These are phyloP conservation scores for Agonopterix heracliana DNA, from an alignment of 2,888 invertebrate species.

Conservation along the genomic window DNA sequence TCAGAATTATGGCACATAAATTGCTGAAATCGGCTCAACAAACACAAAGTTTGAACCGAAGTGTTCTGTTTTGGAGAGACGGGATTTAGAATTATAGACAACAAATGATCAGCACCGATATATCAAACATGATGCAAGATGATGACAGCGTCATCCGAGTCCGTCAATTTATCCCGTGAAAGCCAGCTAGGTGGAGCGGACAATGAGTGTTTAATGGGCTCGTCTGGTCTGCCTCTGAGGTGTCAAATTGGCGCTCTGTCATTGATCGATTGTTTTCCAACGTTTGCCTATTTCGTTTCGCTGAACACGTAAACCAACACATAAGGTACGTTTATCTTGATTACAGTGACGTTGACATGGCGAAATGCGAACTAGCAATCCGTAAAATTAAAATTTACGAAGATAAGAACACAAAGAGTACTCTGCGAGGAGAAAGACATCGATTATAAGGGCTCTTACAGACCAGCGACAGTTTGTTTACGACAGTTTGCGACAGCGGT, in stretches of 20 bases:
- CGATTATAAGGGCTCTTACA: no score
- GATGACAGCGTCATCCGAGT: no score
- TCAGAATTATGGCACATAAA: no score
- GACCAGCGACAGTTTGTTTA: no score
- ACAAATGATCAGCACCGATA: no score
- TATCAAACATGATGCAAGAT: neutral
- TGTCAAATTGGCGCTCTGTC: constrained; percentile 45
- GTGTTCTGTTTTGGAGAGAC: no score
- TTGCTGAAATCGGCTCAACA: no score
- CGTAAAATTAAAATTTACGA: constrained; percentile 48
- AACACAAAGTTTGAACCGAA: no score
- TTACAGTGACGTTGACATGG: constrained; percentile 25
- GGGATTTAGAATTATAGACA: no score
- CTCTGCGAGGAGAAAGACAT: constrained; percentile 20
- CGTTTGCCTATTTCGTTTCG: neutral
- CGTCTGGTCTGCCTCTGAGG: constrained; percentile 10
- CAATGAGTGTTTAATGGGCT: no score
- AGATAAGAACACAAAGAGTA: constrained; percentile 24
- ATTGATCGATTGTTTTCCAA: constrained; percentile 46
- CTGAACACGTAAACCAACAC: constrained; percentile 13
- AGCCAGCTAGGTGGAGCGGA: constrained; percentile 1
- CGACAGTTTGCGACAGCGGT: no score
- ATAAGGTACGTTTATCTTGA: constrained; percentile 27
- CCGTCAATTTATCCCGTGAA: neutral
- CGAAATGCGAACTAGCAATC: constrained; percentile 30